phyloP scores from a whole-genome alignment of 2,797 vertebrate species.

The Sparus aurata region DNA sequence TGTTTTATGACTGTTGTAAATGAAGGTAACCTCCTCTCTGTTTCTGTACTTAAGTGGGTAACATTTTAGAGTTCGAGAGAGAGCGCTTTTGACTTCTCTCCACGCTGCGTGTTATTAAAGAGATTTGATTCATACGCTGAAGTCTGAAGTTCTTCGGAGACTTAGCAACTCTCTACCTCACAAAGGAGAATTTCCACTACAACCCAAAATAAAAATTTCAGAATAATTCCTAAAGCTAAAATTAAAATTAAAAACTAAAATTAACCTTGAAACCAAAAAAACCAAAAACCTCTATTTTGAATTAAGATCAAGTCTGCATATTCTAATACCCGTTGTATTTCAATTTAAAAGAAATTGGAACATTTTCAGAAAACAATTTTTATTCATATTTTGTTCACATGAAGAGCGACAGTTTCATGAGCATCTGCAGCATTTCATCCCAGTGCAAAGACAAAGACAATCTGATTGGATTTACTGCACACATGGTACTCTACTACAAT shows the following conservation, averaged over 20 bases:
- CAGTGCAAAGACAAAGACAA: slow-evolving; percentile 59
- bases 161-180: too few species aligned
- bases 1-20: too few species aligned
- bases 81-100: too few species aligned
- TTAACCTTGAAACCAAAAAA: not conserved
- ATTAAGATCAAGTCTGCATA: not conserved
- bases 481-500: slow-evolving; percentile 6
- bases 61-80: too few species aligned
- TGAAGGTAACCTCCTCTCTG: too few species aligned
- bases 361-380: slow-evolving; percentile 60
- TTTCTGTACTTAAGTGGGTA: too few species aligned
- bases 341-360: not conserved
- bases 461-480: slow-evolving; percentile 41
- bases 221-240: not conserved
- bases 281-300: not conserved
- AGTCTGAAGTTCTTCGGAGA: too few species aligned
- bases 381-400: slow-evolving; percentile 64
- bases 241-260: too few species aligned
- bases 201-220: not conserved
- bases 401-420: slow-evolving; percentile 59
- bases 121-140: too few species aligned
- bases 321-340: not conserved
- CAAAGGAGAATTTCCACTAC: too few species aligned
- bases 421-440: slow-evolving; percentile 53
- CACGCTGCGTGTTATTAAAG: too few species aligned